Evolutionary conservation across 1,140 invertebrate species (phyloP).

Genomic region (Eulimnadia texana): DNA sequence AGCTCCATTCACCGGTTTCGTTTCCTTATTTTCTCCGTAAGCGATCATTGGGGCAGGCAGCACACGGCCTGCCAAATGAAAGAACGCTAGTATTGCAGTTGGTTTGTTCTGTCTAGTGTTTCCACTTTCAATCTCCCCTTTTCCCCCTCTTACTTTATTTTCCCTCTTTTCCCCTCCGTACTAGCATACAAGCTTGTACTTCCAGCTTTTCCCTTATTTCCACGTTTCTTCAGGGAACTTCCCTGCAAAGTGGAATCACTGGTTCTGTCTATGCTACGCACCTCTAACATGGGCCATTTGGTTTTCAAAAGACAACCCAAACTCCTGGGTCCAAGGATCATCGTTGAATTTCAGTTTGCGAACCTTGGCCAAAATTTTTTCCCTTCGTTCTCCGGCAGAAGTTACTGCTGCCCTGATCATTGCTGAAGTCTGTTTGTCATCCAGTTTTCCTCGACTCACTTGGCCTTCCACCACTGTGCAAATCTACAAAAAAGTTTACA

Average conservation of each 20-base stretch:
- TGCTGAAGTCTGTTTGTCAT: constrained; percentile 39
- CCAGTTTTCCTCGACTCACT: constrained; percentile 35
- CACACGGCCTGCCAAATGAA: constrained; percentile 3
- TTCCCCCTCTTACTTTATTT: too few species aligned
- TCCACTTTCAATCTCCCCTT: too few species aligned
- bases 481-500: constrained; percentile 27
- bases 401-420: constrained; percentile 52
- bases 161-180: too few species aligned
- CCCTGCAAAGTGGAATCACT: too few species aligned
- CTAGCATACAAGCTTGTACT: too few species aligned
- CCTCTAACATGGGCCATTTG: constrained; percentile 11
- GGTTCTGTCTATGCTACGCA: too few species aligned
- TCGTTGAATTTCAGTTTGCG: background rate
- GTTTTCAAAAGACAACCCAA: constrained; percentile 2
- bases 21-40: constrained; percentile 18
- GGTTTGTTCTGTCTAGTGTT: too few species aligned
- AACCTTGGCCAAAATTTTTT: constrained; percentile 39
- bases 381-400: constrained; percentile 37
- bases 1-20: constrained; percentile 37
- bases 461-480: constrained; percentile 44
- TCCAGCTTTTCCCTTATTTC: too few species aligned
- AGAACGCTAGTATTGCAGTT: too few species aligned
- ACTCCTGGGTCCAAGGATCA: constrained; percentile 7
- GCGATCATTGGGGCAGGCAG: constrained; percentile 4
- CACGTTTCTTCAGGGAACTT: too few species aligned